Evolutionary conservation across 2,113 vertebrate species (phyloP).

Genomic region (Zeus faber): DNA sequence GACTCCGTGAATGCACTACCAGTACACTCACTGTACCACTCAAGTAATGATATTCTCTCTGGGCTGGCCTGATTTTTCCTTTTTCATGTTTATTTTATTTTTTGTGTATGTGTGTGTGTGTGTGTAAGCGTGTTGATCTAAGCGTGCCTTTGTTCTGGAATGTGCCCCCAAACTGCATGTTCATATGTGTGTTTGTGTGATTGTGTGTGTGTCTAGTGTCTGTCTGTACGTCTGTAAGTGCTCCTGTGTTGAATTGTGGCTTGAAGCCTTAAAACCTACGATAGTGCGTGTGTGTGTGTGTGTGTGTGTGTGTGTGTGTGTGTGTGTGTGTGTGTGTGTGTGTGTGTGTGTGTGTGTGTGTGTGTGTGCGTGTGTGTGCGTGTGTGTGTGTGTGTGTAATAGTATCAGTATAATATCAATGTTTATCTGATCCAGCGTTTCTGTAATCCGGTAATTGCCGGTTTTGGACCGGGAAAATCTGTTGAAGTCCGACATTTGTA

Average conservation of each 20-base stretch:
- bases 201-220: background rate
- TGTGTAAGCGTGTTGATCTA: no score
- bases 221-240: background rate
- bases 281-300: background rate
- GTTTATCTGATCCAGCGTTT: no score
- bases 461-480: no score
- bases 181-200: background rate
- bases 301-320: background rate
- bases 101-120: slow-evolving; percentile 5
- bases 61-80: no score
- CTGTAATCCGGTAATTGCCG: no score
- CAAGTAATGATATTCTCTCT: slow-evolving; percentile 1
- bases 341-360: background rate
- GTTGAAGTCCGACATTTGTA: no score
- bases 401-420: no score
- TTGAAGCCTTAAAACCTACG: no score
- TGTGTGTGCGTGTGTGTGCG: background rate
- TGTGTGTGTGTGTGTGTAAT: background rate
- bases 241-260: background rate
- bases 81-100: no score
- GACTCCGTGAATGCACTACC: background rate
- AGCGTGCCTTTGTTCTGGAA: background rate
- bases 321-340: background rate
- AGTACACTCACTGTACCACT: slow-evolving; percentile 22
- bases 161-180: background rate